Evolutionary conservation across 2,797 vertebrate species (phyloP).

Genomic region (Anabas testudineus): DNA sequence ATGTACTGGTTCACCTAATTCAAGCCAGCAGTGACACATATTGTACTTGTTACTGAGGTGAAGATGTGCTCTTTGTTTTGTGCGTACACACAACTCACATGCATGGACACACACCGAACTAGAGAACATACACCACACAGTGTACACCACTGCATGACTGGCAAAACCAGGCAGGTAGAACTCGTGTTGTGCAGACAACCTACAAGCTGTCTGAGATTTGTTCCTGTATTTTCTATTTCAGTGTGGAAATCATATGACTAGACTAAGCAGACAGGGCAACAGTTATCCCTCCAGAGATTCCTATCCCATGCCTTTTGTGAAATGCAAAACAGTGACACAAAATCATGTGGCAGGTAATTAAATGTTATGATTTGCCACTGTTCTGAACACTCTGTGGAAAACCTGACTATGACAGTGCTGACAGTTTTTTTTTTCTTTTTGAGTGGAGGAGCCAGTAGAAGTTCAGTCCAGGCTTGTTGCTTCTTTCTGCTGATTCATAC

Average conservation of each 20-base stretch:
- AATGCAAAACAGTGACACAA: conserved; percentile 15
- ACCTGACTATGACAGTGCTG: conserved; percentile 1
- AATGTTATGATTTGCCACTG: conserved; percentile 19
- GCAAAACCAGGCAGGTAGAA: conserved; percentile 17
- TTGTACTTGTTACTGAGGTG: conserved; percentile 7
- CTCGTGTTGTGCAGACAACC: conserved; percentile 36
- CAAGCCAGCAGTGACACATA: conserved; percentile 16
- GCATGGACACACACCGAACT: conserved; percentile 11
- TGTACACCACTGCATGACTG: conserved; percentile 3
- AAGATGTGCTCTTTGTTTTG: conserved; percentile 41
- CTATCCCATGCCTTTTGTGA: conserved; percentile 10
- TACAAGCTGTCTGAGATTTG: conserved; percentile 35
- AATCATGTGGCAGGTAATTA: conserved; percentile 47
- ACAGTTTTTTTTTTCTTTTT: too few relatives aligned
- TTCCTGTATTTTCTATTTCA: conserved; percentile 30
- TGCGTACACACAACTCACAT: conserved; percentile 19
- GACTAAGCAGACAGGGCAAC: conserved; percentile 26
- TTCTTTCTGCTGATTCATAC: conserved; percentile 3
- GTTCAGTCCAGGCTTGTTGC: conserved; percentile 8
- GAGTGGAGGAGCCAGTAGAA: background rate
- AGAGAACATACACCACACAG: conserved; percentile 5
- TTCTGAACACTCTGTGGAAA: conserved; percentile 11
- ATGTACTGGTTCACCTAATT: conserved; percentile 37
- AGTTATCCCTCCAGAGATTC: conserved; percentile 34
- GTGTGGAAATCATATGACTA: conserved; percentile 21